A percentile compares a stretch with the other conserved stretches of the same genome.
Conservation (phyloP, 2,888 invertebrate species). For the Lypha dubia region DNA sequence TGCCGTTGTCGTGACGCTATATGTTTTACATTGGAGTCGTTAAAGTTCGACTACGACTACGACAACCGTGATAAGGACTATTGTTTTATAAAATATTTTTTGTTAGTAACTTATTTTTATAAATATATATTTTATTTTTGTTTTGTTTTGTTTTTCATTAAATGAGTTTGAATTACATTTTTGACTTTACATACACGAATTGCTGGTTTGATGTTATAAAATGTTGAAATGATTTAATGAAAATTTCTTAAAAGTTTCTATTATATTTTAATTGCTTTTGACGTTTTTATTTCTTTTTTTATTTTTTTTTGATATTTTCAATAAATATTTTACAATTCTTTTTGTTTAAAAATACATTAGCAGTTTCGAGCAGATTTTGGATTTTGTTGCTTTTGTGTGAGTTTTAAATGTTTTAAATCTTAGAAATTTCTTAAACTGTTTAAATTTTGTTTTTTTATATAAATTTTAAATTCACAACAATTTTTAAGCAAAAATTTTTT, state of each 20-base stretch:
- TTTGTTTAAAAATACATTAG: background rate
- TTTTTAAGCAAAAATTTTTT: conserved; percentile 3
- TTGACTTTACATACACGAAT: conserved; percentile 30
- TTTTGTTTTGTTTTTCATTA: conserved; percentile 18
- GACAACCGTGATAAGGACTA: too few species aligned
- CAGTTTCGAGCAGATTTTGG: background rate
- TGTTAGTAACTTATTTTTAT: background rate
- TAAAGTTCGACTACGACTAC: too few species aligned
- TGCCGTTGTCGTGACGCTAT: too few species aligned
- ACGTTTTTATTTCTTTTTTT: too few species aligned
- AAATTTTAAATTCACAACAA: conserved; percentile 44
- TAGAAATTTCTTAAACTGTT: background rate
- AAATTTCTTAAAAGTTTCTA: conserved; percentile 3
- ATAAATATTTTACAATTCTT: conserved; percentile 5
- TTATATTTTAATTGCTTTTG: conserved; percentile 7
- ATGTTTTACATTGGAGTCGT: too few species aligned
- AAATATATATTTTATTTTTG: too few species aligned
- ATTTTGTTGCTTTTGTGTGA: background rate
- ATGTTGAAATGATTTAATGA: conserved; percentile 35
- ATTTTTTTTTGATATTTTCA: too few species aligned
- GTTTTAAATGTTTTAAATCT: conserved; percentile 2
- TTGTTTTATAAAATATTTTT: background rate
- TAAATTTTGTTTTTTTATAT: conserved; percentile 11
- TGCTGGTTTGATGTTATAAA: conserved; percentile 35
- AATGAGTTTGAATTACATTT: conserved; percentile 26